These are phyloP conservation scores for Ornithoptera alexandrae DNA, from an alignment of 2,888 invertebrate species.

Conservation along the genomic window DNA sequence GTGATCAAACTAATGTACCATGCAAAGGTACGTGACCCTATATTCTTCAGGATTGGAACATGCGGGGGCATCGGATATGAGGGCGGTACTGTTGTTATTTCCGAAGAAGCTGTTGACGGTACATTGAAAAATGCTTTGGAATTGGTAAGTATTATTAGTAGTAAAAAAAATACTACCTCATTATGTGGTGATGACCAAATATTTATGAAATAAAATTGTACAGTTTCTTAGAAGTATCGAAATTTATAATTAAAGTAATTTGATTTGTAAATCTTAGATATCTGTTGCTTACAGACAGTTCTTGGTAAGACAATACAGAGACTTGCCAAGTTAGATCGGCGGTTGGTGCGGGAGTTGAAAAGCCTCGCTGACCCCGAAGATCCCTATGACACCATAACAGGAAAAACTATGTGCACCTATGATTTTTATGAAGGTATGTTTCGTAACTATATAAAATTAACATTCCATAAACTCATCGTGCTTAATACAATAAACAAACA, in stretches of 20 bases:
- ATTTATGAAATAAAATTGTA: no score
- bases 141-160: conserved; percentile 63
- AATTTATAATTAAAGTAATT: not conserved
- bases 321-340: conserved; percentile 90
- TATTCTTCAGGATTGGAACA: conserved; percentile 96
- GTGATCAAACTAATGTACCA: conserved; percentile 97
- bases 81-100: conserved; percentile 95
- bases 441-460: not conserved
- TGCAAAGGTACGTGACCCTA: conserved; percentile 89
- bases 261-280: not conserved
- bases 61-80: conserved; percentile 96
- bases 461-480: no score
- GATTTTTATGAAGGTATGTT: conserved; percentile 96
- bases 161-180: not conserved
- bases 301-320: conserved; percentile 90
- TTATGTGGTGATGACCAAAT: not conserved
- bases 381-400: conserved; percentile 92
- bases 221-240: not conserved
- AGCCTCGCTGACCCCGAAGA: conserved; percentile 86
- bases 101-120: conserved; percentile 95
- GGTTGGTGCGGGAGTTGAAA: conserved; percentile 89
- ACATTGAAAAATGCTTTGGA: conserved; percentile 89
- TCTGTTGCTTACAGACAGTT: conserved; percentile 82
- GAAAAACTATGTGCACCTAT: conserved; percentile 97
- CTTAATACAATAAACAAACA: not conserved